phyloP scores from a whole-genome alignment of 2,113 vertebrate genomes.

The Nibea coibor region DNA sequence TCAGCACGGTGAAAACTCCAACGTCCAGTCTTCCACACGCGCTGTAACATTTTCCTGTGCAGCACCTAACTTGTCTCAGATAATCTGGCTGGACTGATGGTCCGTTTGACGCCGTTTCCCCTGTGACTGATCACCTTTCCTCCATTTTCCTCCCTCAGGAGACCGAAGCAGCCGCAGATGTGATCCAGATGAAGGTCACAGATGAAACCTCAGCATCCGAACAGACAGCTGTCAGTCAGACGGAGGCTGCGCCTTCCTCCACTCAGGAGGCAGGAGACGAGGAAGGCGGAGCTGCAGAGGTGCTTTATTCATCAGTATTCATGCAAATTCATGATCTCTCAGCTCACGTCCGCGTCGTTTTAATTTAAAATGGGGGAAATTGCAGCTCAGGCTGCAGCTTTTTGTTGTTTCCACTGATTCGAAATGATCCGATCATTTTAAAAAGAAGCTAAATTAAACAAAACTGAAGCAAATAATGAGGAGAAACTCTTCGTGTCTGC shows the following conservation, averaged over 20 bases:
- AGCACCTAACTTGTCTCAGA: neutral
- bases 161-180: neutral
- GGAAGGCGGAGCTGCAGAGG: conserved; percentile 31
- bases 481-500: neutral
- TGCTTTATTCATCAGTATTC: neutral
- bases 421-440: neutral
- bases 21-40: too few species aligned
- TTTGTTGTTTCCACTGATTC: neutral
- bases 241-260: neutral
- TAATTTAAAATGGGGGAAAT: neutral
- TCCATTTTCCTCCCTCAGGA: conserved; percentile 30
- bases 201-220: conserved; percentile 11
- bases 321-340: too few species aligned
- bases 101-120: neutral
- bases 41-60: too few species aligned
- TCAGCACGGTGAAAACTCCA: too few species aligned
- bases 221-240: conserved; percentile 29
- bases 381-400: neutral
- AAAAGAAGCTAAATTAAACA: neutral
- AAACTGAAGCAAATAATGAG: neutral
- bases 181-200: neutral
- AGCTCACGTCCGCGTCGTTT: neutral
- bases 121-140: too few species aligned
- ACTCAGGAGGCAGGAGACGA: conserved; percentile 27
- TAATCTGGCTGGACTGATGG: neutral